These are phyloP conservation scores for Lepus timidus DNA, from an alignment of 2,113 vertebrate genomes.

Conservation along the genomic window DNA sequence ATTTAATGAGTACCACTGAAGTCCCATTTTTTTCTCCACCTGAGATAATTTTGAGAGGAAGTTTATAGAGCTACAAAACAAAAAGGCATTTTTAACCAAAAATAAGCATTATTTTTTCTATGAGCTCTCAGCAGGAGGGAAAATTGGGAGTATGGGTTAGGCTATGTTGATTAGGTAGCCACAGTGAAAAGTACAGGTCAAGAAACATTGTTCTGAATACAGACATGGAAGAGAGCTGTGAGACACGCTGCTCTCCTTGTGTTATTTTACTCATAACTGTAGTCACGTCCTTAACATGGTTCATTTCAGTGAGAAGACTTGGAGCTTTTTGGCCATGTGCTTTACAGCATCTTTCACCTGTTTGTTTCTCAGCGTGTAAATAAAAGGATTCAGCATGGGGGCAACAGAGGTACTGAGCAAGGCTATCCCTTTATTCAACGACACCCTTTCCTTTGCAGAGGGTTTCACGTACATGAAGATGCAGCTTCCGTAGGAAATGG, in stretches of 20 bases:
- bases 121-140: background rate
- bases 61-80: background rate
- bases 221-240: background rate
- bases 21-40: background rate
- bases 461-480: conserved; percentile 79
- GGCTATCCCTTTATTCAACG: conserved; percentile 75
- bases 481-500: conserved; percentile 78
- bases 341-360: conserved; percentile 74
- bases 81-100: background rate
- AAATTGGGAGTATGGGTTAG: background rate
- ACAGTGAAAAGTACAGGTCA: background rate
- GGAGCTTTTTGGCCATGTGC: conserved; percentile 26
- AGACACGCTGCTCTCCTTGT: background rate
- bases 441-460: conserved; percentile 64
- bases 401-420: conserved; percentile 73
- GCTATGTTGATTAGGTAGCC: background rate
- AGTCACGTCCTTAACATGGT: background rate
- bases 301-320: conserved; percentile 49
- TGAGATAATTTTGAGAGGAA: background rate
- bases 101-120: background rate
- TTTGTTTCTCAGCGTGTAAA: conserved; percentile 77
- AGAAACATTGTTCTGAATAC: background rate
- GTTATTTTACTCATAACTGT: background rate
- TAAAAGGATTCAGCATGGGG: conserved; percentile 78
- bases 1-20: background rate